Evolutionary conservation across 2,888 invertebrate species (phyloP).

Genomic region (Syrphus vitripennis): DNA sequence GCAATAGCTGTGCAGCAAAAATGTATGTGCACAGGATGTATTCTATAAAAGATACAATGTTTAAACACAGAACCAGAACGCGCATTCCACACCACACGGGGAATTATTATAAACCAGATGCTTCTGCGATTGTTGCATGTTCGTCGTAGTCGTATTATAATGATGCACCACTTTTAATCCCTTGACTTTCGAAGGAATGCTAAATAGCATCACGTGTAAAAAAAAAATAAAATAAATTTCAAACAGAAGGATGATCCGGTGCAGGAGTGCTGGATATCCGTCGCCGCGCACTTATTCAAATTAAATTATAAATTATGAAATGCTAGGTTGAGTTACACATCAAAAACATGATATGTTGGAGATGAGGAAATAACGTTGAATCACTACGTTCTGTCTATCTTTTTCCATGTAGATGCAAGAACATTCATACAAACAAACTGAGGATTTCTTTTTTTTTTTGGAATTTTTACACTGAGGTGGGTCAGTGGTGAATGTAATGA

Average conservation of each 20-base stretch:
- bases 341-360: neutral
- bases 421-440: neutral
- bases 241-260: conserved; percentile 30
- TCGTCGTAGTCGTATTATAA: too few species aligned
- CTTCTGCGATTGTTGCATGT: conserved; percentile 36
- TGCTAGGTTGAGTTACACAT: conserved; percentile 44
- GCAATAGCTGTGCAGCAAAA: neutral
- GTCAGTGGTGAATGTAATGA: conserved; percentile 1
- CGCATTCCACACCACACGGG: conserved; percentile 40
- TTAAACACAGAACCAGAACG: neutral
- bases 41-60: neutral
- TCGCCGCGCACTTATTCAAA: conserved; percentile 58
- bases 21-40: conserved; percentile 22
- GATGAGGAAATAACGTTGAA: neutral
- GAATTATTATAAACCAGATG: conserved; percentile 36
- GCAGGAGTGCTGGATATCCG: conserved; percentile 22
- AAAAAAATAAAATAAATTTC: neutral
- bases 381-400: conserved; percentile 41
- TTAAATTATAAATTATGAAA: conserved; percentile 69
- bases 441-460: too few species aligned
- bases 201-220: conserved; percentile 57
- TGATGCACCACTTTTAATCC: conserved; percentile 60
- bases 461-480: neutral
- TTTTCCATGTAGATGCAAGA: conserved; percentile 33
- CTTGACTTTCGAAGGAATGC: conserved; percentile 49